Base-by-base conservation (phyloP, 1,140 invertebrate genomes). In the Neodiprion virginianus region DNA sequence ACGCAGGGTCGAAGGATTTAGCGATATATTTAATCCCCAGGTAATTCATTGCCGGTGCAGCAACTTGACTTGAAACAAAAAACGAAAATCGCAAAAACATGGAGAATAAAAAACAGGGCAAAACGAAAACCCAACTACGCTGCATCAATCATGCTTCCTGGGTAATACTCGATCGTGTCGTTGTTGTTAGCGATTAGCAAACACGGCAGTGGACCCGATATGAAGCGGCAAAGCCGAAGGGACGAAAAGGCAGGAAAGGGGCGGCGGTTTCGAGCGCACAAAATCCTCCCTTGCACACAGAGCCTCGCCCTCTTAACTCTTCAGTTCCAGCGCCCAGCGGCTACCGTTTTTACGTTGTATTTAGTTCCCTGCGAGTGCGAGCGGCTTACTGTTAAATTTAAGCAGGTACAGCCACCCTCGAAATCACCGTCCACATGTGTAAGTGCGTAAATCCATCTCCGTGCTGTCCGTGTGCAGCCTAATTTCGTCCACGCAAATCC, bases 1-100 rank as follows among this genome's bases (percentile, higher is more conserved):
- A 88, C 82, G 85, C 87, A 83, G 85, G 87, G 86, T 86, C 84
- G 83, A 83, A 84, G 86, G 87, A 87, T 88, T 88, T 87, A 80
- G 82, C 84, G 86, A 87, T 87, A 87, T 87, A 87, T 84, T 88
- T 88, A 88, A 88, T 77, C 78, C 78, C 74, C 73, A 69, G 74
- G 68, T 75, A 77, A 75, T 79, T 79, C 74, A 77, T 79, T 79
- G 72, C 75, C 71, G 72, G 72, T 67, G 40, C 50, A 65, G 49
- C 47, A 71, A 71, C 72, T 47, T 40, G 68, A 17, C 48, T 71
- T 72, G 40, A 71, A 75, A 68, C 73, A 40, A 40, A 69, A 14
- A 65, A 69, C 48, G 71, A 49, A 48, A 75, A 14, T 48, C 7
- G 67, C 21, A 49, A 48, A 23, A 66, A 72, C 68, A 70, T 79